Base-by-base conservation (phyloP, 2,113 vertebrate species). In the Equus przewalskii region DNA sequence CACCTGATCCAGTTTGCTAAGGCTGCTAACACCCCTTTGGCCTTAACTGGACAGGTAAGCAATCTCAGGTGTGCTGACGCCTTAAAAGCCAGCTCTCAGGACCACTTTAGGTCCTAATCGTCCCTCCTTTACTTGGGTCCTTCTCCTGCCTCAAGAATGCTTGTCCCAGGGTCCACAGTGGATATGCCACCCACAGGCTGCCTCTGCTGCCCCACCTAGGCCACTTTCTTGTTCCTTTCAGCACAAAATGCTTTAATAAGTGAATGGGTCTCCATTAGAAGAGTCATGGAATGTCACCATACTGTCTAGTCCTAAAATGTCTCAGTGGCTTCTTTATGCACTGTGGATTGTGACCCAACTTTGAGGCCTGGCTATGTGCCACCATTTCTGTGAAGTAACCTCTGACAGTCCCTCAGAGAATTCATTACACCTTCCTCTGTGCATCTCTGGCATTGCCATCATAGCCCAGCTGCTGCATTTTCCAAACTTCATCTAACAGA, bases 161-260 rank as follows among this genome's bases (percentile, higher is more conserved):
- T 21, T 6, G 14, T 11, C n/a, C 24, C 1, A 6, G 28, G 26
- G 58, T 46, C 70, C 62, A 67, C 0, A 0, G 28, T 4, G 8
- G 72, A 21, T 1, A 1, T 4, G 36, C 9, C 28, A 22, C 16
- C 67, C 46, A 6, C 13, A 36, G 92, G 24, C 60, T n/a, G 60
- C 67, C 83, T 76, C 69, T 5, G 44, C 15, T 6, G 46, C 4
- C n/a, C 84, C 28, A 2, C 5, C 6, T 0, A 44, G 72, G 15
- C 22, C 26, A 11, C 51, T 54, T 15, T 44, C 28, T 36, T 2
- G 2, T 46, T 33, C 44, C 51, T 33, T 91, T 70, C 0, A 33
- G 79, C 18, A 65, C 5, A 56, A 0, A 41, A 6, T 58, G 7
- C 44, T 56, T 54, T 46, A 56, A 6, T 22, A 24, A 10, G 24